Evolutionary conservation across 2,113 vertebrate species (phyloP), one percentile per base, ranked within the genome.

Genomic region (Pseudorasbora parva): DNA sequence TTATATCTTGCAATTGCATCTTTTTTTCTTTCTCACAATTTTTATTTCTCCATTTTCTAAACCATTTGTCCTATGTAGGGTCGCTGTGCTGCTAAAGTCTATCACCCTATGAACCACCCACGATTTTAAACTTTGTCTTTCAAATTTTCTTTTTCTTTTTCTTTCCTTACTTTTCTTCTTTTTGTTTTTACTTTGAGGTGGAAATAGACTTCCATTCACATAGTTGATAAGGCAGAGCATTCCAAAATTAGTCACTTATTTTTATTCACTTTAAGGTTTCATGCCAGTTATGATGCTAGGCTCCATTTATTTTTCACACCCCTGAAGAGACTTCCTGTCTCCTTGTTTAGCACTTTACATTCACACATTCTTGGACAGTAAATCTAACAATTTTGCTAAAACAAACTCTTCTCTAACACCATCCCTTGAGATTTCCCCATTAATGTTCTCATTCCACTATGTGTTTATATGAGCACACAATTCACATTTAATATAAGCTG

Each of bases 391-490:
- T 78, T 49, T 33, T 60, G 30, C 49, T 47, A 80, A 87, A 72
- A 49, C 74, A 82, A 77, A 73, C 83, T 78, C 59, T 51, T 54
- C 33, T 37, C 66, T 57, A 79, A 84, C 66, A 72, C 54, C 78
- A 12, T 64, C 81, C 80, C 57, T n/a, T 37, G 33, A 62, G n/a
- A 23, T 43, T 49, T 23, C 17, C 62, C 69, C 8, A 10, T 27
- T 78, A 59, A 82, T 21, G 4, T 56, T 27, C 51, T 2, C 12
- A 77, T 88, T 91, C 75, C 86, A 75, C 68, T 83, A 56, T 1
- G 37, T 86, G 86, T 90, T 89, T 78, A 87, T 17, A 82, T 27
- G 64, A 62, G 80, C 82, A 33, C 66, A 54, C 60, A 82, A 60
- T n/a, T 27, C 62, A 80, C 76, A 74, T 51, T 84, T 82, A 84